Evolutionary conservation across 1,140 invertebrate species (phyloP).

Genomic region (Anagrus nilaparvatae): DNA sequence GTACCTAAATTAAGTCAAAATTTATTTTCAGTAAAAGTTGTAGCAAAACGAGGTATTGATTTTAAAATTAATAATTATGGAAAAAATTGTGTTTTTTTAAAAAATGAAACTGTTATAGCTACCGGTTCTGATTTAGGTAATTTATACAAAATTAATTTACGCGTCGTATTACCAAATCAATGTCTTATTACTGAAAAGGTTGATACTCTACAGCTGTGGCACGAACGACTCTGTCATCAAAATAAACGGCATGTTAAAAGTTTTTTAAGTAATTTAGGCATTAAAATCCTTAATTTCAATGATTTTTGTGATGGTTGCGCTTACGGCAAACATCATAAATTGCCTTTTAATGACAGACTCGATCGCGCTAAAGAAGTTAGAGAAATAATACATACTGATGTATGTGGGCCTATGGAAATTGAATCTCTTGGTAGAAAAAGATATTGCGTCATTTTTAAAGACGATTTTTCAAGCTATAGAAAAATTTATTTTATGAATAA

Average conservation of each 20-base stretch:
- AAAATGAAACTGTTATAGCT: too few species aligned
- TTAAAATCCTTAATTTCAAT: neutral
- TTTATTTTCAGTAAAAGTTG: too few species aligned
- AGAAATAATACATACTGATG: slow-evolving; percentile 14
- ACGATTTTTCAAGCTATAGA: slow-evolving; percentile 11
- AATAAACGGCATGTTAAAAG: slow-evolving; percentile 3
- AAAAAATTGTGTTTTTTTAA: too few species aligned
- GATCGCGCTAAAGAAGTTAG: slow-evolving; percentile 9
- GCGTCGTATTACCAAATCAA: too few species aligned
- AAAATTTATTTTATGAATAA: slow-evolving; percentile 14
- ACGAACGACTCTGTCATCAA: slow-evolving; percentile 10
- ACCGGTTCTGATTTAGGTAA: too few species aligned
- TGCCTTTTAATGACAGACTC: slow-evolving; percentile 4
- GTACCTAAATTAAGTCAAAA: too few species aligned
- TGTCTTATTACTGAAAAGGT: neutral
- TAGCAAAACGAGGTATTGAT: too few species aligned
- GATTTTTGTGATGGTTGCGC: slow-evolving; percentile 19
- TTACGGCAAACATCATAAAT: slow-evolving; percentile 16
- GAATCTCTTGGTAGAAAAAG: slow-evolving; percentile 21
- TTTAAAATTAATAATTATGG: too few species aligned
- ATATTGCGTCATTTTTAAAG: slow-evolving; percentile 20
- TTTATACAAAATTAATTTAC: too few species aligned
- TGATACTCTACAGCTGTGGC: slow-evolving; percentile 8
- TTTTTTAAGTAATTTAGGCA: slow-evolving; percentile 1
- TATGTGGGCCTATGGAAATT: slow-evolving; percentile 15